Percentiles rank a stretch among this genome's conserved stretches.
Conservation (phyloP, 2,797 vertebrate genomes). For the Eospalax fontanierii region DNA sequence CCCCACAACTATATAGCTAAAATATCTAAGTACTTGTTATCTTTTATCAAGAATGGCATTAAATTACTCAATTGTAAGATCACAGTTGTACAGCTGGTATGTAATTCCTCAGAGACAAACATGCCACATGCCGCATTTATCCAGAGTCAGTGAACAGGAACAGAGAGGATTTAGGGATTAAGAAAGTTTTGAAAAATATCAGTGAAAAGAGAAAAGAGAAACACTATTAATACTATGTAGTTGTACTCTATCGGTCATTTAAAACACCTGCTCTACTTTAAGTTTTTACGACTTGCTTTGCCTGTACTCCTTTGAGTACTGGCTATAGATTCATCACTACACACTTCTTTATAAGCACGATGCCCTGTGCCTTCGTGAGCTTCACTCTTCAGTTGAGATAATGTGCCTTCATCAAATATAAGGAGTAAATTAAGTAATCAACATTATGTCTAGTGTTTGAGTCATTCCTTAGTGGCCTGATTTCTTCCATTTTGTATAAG, state of each 20-base stretch:
- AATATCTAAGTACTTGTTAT: conserved; percentile 61
- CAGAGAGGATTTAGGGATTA: conserved; percentile 25
- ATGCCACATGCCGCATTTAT: too few species aligned
- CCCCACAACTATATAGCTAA: conserved; percentile 69
- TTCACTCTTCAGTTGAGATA: background rate
- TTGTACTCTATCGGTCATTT: background rate
- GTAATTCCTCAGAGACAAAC: conserved; percentile 26
- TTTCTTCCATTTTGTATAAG: too few species aligned
- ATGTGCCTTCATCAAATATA: background rate
- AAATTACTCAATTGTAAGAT: conserved; percentile 71
- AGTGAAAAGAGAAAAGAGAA: conserved; percentile 14
- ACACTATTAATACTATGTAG: background rate
- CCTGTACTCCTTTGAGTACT: background rate
- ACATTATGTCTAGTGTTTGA: background rate
- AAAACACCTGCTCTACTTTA: background rate
- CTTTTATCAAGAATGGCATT: conserved; percentile 32
- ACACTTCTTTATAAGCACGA: background rate
- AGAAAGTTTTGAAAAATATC: conserved; percentile 5
- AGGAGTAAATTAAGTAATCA: background rate
- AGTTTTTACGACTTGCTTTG: background rate
- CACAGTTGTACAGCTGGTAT: conserved; percentile 21
- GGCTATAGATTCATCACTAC: background rate
- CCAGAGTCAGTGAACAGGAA: conserved; percentile 37
- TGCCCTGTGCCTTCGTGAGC: background rate
- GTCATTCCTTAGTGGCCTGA: too few species aligned